Base-by-base conservation (phyloP, 2,113 vertebrate species). In the Marcusenius ussheri region DNA sequence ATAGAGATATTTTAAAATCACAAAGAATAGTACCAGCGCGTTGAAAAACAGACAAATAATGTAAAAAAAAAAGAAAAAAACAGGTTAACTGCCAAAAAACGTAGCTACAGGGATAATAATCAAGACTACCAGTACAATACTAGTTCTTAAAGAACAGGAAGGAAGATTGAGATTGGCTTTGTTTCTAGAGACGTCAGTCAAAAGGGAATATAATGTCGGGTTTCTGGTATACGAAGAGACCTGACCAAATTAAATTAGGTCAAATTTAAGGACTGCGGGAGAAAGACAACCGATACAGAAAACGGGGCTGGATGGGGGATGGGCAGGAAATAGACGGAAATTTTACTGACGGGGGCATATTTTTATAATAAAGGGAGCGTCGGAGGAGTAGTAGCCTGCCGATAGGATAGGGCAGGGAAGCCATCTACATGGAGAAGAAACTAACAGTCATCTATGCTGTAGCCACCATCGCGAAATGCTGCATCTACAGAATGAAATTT, bases 171-270 rank as follows among this genome's bases (percentile, higher is more conserved):
- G 74, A 42, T 11, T 84, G 6, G 83, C 83, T 47, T 84, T 50
- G 35, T 88, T 46, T n/a, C 56, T 46, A 87, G 85, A 35, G 56
- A 50, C 47, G 47, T 87, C 85, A 47, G 80, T 83, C 39, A 83
- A 21, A 17, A 39, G 11, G n/a, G 7, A 27, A 83, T 4, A 39
- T 51, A 27, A 13, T 47, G 53, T 15, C 27, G 8, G 50, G 56
- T 58, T 88, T 88, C 46, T 87, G 27, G 11, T 84, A 47, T 47
- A 84, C 35, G 5, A 17, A 83, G 46, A 46, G 21, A 47, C 83
- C 27, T 85, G 74, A 77, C 58, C 56, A 87, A 88, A 90, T 77
- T 27, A 90, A 90, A 90, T 87, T 77, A 90, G 89, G 85, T 53
- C 85, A 80, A 87, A 80, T 88, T 83, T 47, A 88, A 24, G 19